phyloP scores from a whole-genome alignment of 2,113 vertebrate genomes.

The Serilophus lunatus region DNA sequence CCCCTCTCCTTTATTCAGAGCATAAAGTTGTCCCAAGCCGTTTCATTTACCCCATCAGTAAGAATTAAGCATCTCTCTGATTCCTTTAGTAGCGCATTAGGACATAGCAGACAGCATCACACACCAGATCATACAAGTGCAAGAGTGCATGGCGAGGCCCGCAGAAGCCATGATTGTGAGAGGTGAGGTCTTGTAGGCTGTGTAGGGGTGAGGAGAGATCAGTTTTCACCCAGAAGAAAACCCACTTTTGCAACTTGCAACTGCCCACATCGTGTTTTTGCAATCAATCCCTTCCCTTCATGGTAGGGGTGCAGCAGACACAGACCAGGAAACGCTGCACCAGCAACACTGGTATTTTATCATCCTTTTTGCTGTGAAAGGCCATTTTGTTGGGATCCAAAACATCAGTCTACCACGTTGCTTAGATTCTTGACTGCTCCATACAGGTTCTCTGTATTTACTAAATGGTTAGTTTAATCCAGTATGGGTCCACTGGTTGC shows the following conservation, averaged over 20 bases:
- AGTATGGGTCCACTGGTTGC: fast-evolving
- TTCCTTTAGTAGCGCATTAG: background rate
- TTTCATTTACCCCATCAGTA: background rate
- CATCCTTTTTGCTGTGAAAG: background rate
- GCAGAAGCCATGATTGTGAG: background rate
- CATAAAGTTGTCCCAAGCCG: conserved; percentile 20
- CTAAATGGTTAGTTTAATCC: background rate
- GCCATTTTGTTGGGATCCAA: background rate
- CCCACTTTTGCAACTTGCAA: background rate
- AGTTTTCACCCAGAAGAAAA: background rate
- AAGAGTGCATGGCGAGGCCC: background rate
- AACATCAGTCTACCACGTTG: background rate
- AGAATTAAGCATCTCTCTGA: background rate
- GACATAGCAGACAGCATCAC: background rate
- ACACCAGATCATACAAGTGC: fast-evolving
- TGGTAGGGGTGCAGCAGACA: background rate
- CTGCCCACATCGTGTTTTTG: background rate
- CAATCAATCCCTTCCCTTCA: background rate
- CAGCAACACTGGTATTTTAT: background rate
- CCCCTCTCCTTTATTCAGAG: background rate
- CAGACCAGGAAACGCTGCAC: background rate
- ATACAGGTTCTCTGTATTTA: background rate
- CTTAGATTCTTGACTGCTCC: background rate
- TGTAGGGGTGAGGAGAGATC: background rate
- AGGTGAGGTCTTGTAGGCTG: background rate